Evolutionary conservation across 2,888 invertebrate species (phyloP).

Genomic region (Thera obeliscata): DNA sequence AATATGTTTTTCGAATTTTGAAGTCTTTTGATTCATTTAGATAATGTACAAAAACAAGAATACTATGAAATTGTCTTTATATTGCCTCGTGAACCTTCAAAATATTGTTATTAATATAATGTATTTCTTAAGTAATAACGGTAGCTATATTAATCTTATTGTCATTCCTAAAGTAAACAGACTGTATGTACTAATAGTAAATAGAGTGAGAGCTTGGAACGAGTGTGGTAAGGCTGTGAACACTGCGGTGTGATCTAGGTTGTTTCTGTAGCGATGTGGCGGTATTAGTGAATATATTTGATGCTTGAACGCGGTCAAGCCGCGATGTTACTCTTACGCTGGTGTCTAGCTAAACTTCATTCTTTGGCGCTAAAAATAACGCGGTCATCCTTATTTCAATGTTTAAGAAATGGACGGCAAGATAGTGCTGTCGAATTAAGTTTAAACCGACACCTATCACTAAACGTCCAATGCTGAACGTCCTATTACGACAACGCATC

Average conservation of each 20-base stretch:
- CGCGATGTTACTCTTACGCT: constrained; percentile 23
- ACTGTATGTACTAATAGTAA: constrained; percentile 61
- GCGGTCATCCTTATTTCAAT: neutral
- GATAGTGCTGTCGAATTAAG: neutral
- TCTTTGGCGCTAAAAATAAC: neutral
- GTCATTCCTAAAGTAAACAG: constrained; percentile 76
- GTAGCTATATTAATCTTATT: constrained; percentile 58
- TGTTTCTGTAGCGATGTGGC: constrained; percentile 50
- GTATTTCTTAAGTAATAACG: constrained; percentile 45
- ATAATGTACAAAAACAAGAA: constrained; percentile 32
- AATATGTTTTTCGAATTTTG: constrained; percentile 22
- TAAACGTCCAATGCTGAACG: constrained; percentile 73
- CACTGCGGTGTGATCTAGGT: constrained; percentile 67
- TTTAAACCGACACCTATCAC: constrained; percentile 51
- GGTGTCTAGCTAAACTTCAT: neutral
- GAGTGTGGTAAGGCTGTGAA: constrained; percentile 83
- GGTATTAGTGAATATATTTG: constrained; percentile 23
- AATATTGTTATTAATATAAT: constrained; percentile 31
- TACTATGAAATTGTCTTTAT: constrained; percentile 33
- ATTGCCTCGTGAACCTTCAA: constrained; percentile 29
- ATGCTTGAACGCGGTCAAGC: constrained; percentile 45
- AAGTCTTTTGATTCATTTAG: constrained; percentile 9
- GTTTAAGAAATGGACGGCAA: neutral
- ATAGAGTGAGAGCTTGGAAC: constrained; percentile 73
- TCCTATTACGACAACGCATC: constrained; percentile 63